Base-by-base conservation (phyloP, 2,797 vertebrate genomes). In the Oreortyx pictus region DNA sequence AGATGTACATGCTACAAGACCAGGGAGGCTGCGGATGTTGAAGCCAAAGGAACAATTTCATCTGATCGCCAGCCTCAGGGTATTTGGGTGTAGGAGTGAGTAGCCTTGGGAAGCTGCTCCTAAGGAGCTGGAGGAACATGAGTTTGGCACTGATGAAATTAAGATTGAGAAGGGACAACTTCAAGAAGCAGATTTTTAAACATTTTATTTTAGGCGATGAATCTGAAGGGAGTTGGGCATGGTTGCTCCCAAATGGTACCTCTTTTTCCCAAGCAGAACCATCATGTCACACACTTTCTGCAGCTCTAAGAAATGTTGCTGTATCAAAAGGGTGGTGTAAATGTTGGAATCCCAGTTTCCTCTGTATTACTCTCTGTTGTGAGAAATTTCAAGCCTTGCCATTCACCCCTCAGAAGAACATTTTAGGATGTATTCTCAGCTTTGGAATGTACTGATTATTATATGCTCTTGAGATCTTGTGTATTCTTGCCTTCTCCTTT, bases 401-500 rank as follows among this genome's bases (percentile, higher is more conserved):
- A 24, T 81, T 92, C 3, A 2, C 60, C 35, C 37, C 52, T 31
- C 72, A 82, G 33, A 9, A 61, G 82, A 82, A 10, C 17, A 60
- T 52, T 73, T 86, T 57, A 54, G 25, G 50, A 83, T 83, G 5
- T 14, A 10, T 78, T 93, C 50, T 81, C 16, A 66, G 11, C 70
- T 13, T 61, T 86, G 81, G 70, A 91, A 47, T 33, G 16, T 56
- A 56, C 43, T 47, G 25, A 46, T 57, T 83, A 33, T 41, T 52
- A 66, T 11, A 47, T 82, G 17, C 22, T 74, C 41, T 68, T 78
- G 78, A 78, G 86, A 56, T 68, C 27, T 62, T 88, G 33, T 87
- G 83, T 91, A 20, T 50, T 88, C 56, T 37, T 92, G 52, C 31
- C 31, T 81, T 94, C 91, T 82, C 29, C 10, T 83, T 37, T 92